A percentile compares a stretch with the other conserved stretches of the same genome.
These are phyloP conservation scores for Clarias pachynema DNA, from an alignment of 2,797 vertebrate species.

Conservation along the genomic window DNA sequence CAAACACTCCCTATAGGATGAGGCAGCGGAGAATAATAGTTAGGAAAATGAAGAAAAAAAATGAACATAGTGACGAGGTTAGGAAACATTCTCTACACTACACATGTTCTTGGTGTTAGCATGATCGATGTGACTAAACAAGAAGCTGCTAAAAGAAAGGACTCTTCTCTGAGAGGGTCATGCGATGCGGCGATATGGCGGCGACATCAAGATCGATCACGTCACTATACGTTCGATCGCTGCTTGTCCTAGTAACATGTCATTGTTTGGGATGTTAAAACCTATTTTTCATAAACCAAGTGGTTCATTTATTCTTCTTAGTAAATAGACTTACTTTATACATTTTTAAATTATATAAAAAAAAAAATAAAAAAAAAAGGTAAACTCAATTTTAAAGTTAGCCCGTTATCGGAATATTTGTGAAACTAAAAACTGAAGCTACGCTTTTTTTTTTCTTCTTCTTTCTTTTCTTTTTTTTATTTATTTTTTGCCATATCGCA, in stretches of 20 bases:
- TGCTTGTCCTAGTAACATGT: background rate
- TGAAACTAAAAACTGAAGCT: background rate
- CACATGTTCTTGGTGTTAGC: background rate
- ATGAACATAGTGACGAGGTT: background rate
- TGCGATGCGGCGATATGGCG: background rate
- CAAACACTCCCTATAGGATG: background rate
- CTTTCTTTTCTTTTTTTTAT: no score
- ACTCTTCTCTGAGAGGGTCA: background rate
- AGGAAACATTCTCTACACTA: background rate
- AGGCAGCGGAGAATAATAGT: background rate
- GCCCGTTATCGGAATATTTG: background rate
- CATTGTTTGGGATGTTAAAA: background rate
- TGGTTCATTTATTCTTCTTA: background rate
- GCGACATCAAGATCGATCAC: background rate
- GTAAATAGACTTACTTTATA: background rate
- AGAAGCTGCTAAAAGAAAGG: background rate
- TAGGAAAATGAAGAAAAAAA: constrained; percentile 1
- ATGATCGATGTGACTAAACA: background rate
- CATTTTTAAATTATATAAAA: background rate
- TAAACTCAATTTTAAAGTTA: background rate
- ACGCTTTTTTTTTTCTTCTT: background rate
- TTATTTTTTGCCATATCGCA: constrained; percentile 13
- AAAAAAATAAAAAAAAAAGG: background rate
- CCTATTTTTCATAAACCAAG: background rate
- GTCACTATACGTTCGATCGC: background rate